A percentile compares a stretch with the other conserved stretches of the same genome.
Conservation (phyloP, 2,888 invertebrate species). For the Pandemis cinnamomeana region DNA sequence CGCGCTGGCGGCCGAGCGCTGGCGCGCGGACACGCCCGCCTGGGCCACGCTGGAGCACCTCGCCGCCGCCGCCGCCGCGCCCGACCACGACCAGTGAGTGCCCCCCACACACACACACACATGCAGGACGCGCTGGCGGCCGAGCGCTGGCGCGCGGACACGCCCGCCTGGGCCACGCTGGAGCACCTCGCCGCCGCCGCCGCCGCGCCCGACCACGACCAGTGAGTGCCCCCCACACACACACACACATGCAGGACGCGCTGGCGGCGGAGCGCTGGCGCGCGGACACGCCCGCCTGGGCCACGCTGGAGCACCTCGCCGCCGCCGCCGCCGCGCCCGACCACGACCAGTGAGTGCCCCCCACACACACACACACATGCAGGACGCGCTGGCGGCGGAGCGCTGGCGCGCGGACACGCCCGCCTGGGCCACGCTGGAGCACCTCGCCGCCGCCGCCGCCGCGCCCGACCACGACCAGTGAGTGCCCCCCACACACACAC, state of each 20-base stretch:
- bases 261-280: too few species aligned
- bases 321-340: too few species aligned
- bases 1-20: slow-evolving; percentile 88
- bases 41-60: slow-evolving; percentile 95
- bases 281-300: slow-evolving; percentile 28
- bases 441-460: too few species aligned
- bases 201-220: slow-evolving; percentile 86
- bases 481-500: too few species aligned
- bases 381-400: slow-evolving; percentile 1
- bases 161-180: slow-evolving; percentile 95
- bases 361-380: not conserved
- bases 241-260: slow-evolving; percentile 15
- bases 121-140: slow-evolving; percentile 88
- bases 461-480: too few species aligned
- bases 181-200: slow-evolving; percentile 84
- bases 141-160: slow-evolving; percentile 88
- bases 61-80: slow-evolving; percentile 73
- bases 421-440: slow-evolving; percentile 12
- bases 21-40: slow-evolving; percentile 90
- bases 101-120: slow-evolving; percentile 53
- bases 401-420: slow-evolving; percentile 14
- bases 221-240: slow-evolving; percentile 77
- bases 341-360: too few species aligned
- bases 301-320: not conserved
- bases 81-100: slow-evolving; percentile 87